Evolutionary conservation across 1,140 invertebrate species (phyloP).

Genomic region (Drosophila micromelanica): DNA sequence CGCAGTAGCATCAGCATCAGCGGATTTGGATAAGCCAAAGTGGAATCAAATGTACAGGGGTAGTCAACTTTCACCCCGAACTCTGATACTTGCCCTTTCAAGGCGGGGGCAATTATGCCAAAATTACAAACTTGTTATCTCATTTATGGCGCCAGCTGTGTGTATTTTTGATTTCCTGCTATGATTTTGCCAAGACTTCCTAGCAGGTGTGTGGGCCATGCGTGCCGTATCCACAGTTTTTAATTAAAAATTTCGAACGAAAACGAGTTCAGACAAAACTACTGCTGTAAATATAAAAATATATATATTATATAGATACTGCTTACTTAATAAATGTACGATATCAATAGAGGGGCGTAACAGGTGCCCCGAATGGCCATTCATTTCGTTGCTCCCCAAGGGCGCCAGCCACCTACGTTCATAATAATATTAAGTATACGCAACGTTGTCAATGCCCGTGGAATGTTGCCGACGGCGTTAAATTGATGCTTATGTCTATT

Average conservation of each 20-base stretch:
- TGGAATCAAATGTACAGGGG: slow-evolving; percentile 31
- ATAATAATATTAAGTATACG: slow-evolving; percentile 7
- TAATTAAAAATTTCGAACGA: slow-evolving; percentile 38
- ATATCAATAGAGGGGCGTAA: slow-evolving; percentile 20
- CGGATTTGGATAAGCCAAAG: slow-evolving; percentile 2
- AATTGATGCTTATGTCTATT: not conserved
- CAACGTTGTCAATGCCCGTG: not conserved
- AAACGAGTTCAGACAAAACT: slow-evolving; percentile 18
- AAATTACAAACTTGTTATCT: slow-evolving; percentile 82
- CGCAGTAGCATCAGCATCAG: no score
- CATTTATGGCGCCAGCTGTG: slow-evolving; percentile 76
- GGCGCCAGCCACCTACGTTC: not conserved
- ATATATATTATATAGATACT: not conserved
- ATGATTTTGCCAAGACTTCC: slow-evolving; percentile 14
- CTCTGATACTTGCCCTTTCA: no score
- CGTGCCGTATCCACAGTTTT: slow-evolving; percentile 37
- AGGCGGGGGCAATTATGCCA: slow-evolving; percentile 70
- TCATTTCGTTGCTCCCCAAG: not conserved
- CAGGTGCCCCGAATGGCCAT: slow-evolving; percentile 22
- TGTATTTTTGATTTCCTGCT: slow-evolving; percentile 75
- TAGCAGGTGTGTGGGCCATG: slow-evolving; percentile 26
- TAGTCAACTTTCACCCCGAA: slow-evolving; percentile 4
- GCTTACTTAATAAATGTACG: slow-evolving; percentile 16
- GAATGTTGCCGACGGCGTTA: not conserved
- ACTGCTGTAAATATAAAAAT: slow-evolving; percentile 10